Conservation (phyloP, 2,797 vertebrate species). For the Podarcis siculus region DNA sequence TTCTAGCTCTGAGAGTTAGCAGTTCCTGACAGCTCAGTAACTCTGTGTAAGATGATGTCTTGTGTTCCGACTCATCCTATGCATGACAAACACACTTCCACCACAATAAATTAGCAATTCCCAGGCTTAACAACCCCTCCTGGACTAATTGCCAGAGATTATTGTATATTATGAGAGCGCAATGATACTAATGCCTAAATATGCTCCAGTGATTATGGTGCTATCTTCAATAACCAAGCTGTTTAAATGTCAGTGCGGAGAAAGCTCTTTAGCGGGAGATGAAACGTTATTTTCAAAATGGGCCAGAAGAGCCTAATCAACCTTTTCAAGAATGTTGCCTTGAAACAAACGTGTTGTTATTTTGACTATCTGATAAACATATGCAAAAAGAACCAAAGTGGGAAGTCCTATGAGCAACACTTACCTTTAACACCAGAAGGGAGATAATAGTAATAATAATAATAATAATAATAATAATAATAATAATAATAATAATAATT, state of each 20-base stretch:
- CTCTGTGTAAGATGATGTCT: background rate
- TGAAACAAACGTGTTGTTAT: constrained; percentile 38
- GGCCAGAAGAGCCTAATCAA: constrained; percentile 62
- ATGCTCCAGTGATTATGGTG: constrained; percentile 75
- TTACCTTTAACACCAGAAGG: background rate
- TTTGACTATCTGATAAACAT: background rate
- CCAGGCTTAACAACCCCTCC: constrained; percentile 74
- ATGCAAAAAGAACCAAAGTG: background rate
- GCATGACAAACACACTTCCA: constrained; percentile 72
- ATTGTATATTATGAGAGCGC: constrained; percentile 76
- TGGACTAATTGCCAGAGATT: constrained; percentile 78
- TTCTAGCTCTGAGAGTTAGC: background rate
- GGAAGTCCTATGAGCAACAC: too few species aligned
- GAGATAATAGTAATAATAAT: background rate
- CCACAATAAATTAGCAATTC: constrained; percentile 75
- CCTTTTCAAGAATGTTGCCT: constrained; percentile 54
- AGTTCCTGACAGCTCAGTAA: background rate
- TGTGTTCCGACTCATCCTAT: constrained; percentile 38
- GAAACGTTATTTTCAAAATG: constrained; percentile 72
- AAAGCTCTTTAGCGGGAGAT: constrained; percentile 75
- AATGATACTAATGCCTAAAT: constrained; percentile 77
- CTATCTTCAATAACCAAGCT: constrained; percentile 73
- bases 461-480: too few species aligned
- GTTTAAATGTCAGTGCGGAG: constrained; percentile 75
- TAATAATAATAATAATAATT: too few species aligned